Evolutionary conservation across 2,797 vertebrate genomes (phyloP).

Genomic region (Geotrypetes seraphini): DNA sequence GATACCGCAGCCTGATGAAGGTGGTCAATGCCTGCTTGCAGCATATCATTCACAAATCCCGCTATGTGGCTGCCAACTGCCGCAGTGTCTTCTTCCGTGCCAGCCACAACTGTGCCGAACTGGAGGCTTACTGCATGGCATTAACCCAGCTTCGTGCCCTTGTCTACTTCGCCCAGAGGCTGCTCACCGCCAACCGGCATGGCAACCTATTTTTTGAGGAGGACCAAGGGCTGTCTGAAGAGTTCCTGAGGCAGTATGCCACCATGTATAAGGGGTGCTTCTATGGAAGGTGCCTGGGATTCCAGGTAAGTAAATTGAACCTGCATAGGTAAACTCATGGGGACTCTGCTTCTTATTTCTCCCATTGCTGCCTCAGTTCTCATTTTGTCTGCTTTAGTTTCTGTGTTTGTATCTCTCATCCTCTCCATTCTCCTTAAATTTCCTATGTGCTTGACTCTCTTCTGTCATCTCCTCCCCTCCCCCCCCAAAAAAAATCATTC

Average conservation of each 20-base stretch:
- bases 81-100: conserved; percentile 81
- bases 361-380: too few species aligned
- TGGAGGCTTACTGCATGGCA: conserved; percentile 81
- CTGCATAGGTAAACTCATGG: too few species aligned
- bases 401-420: too few species aligned
- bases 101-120: conserved; percentile 72
- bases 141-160: conserved; percentile 81
- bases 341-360: too few species aligned
- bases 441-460: conserved; percentile 12
- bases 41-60: conserved; percentile 81
- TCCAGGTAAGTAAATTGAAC: conserved; percentile 62
- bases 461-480: background rate
- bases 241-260: conserved; percentile 72
- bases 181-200: conserved; percentile 70
- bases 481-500: too few species aligned
- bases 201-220: conserved; percentile 77
- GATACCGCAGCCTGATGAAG: conserved; percentile 83
- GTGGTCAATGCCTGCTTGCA: conserved; percentile 78
- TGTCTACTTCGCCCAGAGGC: conserved; percentile 73
- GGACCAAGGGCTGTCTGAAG: conserved; percentile 65
- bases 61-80: conserved; percentile 70
- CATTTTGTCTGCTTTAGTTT: too few species aligned
- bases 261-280: conserved; percentile 89
- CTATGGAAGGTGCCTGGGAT: conserved; percentile 85
- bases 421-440: conserved; percentile 1